Evolutionary conservation across 2,113 vertebrate species (phyloP).

Genomic region (Channa argus): DNA sequence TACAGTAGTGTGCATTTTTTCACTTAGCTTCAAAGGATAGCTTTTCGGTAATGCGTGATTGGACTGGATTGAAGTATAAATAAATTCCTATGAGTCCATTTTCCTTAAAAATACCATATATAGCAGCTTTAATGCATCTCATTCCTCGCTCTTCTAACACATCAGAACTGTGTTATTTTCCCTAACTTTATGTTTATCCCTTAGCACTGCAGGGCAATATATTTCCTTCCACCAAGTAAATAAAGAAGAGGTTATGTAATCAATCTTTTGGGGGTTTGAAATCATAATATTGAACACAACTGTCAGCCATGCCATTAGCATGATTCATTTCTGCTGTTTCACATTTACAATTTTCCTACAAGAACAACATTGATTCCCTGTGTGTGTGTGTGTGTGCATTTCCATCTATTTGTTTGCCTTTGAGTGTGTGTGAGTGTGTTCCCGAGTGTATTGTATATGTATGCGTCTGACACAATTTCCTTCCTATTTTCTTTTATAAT

Average conservation of each 20-base stretch:
- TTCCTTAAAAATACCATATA: constrained; percentile 12
- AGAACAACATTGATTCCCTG: constrained; percentile 82
- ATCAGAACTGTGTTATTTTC: constrained; percentile 58
- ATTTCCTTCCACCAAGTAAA: constrained; percentile 80
- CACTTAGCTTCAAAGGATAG: constrained; percentile 23
- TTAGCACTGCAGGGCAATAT: constrained; percentile 71
- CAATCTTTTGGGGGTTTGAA: constrained; percentile 85
- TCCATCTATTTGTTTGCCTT: constrained; percentile 61
- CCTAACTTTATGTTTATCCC: constrained; percentile 68
- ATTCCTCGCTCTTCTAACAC: constrained; percentile 18
- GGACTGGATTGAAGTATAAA: constrained; percentile 24
- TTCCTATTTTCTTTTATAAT: constrained; percentile 84
- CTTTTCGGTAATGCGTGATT: constrained; percentile 13
- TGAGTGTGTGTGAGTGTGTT: constrained; percentile 53
- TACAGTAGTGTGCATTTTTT: constrained; percentile 1
- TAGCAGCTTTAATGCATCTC: constrained; percentile 30
- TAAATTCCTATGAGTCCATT: constrained; percentile 23
- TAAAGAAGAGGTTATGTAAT: constrained; percentile 85
- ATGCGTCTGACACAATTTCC: constrained; percentile 82
- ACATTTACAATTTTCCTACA: constrained; percentile 86
- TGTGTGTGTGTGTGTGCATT: constrained; percentile 38
- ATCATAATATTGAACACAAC: constrained; percentile 86
- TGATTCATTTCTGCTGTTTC: constrained; percentile 87
- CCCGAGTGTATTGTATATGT: constrained; percentile 67
- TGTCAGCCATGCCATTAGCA: constrained; percentile 86